Evolutionary conservation across 2,888 invertebrate genomes (phyloP).

Genomic region (Synanthedon vespiformis): DNA sequence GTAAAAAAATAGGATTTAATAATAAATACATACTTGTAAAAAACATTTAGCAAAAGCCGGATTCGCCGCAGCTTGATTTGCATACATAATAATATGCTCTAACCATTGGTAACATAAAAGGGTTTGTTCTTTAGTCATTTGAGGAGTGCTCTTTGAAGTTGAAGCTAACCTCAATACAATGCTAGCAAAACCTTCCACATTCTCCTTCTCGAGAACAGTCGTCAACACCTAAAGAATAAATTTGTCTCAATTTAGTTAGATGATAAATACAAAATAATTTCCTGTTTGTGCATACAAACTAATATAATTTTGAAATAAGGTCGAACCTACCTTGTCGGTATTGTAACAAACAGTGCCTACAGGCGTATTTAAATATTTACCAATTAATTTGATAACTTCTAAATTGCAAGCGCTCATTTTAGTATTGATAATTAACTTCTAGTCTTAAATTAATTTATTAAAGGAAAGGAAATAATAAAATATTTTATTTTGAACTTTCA

Average conservation of each 20-base stretch:
- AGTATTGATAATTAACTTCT: too few relatives aligned
- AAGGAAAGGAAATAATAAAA: too few relatives aligned
- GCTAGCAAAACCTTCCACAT: conserved; percentile 61
- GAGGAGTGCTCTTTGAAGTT: conserved; percentile 44
- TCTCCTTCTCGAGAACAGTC: conserved; percentile 48
- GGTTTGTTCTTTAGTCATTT: conserved; percentile 46
- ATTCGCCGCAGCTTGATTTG: conserved; percentile 56
- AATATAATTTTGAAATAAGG: background rate
- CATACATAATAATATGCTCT: conserved; percentile 72
- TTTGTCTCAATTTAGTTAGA: too few relatives aligned
- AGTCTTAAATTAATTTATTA: too few relatives aligned
- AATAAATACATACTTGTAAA: conserved; percentile 48
- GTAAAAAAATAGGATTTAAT: background rate
- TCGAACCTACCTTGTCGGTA: conserved; percentile 56
- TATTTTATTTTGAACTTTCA: too few relatives aligned
- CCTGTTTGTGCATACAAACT: too few relatives aligned
- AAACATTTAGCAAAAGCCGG: conserved; percentile 54
- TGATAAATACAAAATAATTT: background rate
- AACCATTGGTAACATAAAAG: conserved; percentile 74
- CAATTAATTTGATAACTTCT: conserved; percentile 59
- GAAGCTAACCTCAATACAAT: conserved; percentile 58
- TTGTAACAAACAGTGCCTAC: conserved; percentile 65
- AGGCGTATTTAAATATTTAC: conserved; percentile 63
- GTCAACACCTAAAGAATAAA: conserved; percentile 53
- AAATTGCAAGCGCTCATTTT: conserved; percentile 40